A percentile compares a stretch with the other conserved stretches of the same genome.
These are phyloP conservation scores for Poicephalus gulielmi DNA, from an alignment of 2,113 vertebrate species.

Conservation along the genomic window DNA sequence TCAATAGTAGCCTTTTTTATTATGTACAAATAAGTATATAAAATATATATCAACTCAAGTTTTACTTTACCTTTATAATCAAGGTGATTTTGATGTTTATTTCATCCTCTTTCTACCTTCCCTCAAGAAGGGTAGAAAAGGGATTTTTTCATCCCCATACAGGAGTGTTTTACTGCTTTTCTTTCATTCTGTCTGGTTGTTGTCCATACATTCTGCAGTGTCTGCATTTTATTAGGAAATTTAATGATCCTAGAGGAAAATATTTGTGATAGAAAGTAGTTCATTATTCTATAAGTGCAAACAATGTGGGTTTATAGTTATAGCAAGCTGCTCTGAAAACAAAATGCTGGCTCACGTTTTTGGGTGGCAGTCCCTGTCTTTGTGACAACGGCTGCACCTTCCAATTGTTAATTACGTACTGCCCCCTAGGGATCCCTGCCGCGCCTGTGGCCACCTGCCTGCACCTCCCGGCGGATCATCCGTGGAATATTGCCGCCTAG, in stretches of 20 bases:
- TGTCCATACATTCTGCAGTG: neutral
- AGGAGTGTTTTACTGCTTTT: neutral
- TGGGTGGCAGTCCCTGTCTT: neutral
- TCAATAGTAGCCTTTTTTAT: neutral
- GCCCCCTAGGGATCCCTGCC: slow-evolving; percentile 73
- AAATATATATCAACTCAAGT: neutral
- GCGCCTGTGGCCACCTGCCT: slow-evolving; percentile 39
- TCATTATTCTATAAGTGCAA: neutral
- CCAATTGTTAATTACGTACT: slow-evolving; percentile 67
- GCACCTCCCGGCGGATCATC: neutral
- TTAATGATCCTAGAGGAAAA: neutral
- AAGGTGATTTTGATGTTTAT: neutral
- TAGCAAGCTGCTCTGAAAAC: slow-evolving; percentile 7
- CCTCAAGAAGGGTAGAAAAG: neutral
- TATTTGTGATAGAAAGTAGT: neutral
- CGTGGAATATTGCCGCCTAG: neutral
- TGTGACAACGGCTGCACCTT: slow-evolving; percentile 34
- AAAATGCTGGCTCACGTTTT: neutral
- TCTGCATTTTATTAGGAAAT: neutral
- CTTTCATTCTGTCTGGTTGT: neutral
- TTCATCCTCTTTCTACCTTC: neutral
- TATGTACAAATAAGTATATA: neutral
- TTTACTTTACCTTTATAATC: neutral
- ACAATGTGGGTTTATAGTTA: neutral
- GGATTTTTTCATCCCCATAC: neutral